Base-by-base conservation (phyloP, 2,113 vertebrate species). In the Zosterops hypoxanthus region DNA sequence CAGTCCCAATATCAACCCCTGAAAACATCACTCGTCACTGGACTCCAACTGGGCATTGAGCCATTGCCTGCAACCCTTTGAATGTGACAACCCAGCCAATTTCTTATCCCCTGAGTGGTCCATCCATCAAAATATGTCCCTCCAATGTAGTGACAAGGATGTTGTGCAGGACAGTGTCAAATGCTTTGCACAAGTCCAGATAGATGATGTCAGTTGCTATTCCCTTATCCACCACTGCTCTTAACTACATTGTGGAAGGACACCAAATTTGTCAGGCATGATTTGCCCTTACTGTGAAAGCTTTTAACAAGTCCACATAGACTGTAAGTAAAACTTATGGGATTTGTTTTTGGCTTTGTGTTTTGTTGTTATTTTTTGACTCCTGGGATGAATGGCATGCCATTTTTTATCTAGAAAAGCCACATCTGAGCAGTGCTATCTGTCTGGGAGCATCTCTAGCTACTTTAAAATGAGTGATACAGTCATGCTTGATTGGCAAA, bases 401-500 rank as follows among this genome's bases (percentile, higher is more conserved):
- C 61, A 46, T 77, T 86, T 81, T 84, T 84, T 84, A 82, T 72
- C n/a, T 78, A 75, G 52, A 68, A 78, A 79, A 86, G 55, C 44
- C 82, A 60, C 4, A 15, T 91, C 60, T 90, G 71, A 78, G 49
- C 85, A 87, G 31, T 92, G 70, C 78, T 94, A n/a, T 86, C 83
- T 89, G 72, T 69, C 65, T 91, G 66, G 53, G 76, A 87, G 70
- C 65, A 76, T 88, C 87, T 94, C 46, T 85, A 59, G 71, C 75
- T 90, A 59, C 50, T 79, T 87, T 95, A 80, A 76, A 95, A 57
- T 63, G 64, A 93, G 42, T 57, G 81, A 90, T 91, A 55, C 22
- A 91, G 85, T 96, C 90, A 68, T 77, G 59, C 55, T 77, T 93
- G 92, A 90, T 94, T 90, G 93, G 82, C 59, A 94, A 91, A 96